These are phyloP conservation scores for Remorina albescens DNA, from an alignment of 2,797 vertebrate species.

Conservation along the genomic window DNA sequence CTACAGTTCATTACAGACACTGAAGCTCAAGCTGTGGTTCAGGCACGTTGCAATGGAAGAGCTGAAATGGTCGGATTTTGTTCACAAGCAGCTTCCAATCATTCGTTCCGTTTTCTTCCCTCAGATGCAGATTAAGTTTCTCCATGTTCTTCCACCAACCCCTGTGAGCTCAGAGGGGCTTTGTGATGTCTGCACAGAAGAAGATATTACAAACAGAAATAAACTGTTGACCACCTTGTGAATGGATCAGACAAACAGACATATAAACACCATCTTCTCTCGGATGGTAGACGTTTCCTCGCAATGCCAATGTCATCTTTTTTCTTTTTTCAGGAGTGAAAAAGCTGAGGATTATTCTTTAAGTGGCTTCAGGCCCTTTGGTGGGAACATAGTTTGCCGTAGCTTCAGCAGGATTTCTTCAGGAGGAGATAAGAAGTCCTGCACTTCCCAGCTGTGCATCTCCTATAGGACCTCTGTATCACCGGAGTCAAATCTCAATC, in stretches of 20 bases:
- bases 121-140: conserved; percentile 32
- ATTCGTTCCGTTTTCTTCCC: conserved; percentile 8
- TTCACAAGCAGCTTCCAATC: conserved; percentile 18
- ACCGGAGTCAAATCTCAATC: conserved; percentile 68
- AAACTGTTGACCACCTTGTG: too few relatives aligned
- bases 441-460: conserved; percentile 14
- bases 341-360: conserved; percentile 36
- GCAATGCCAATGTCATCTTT: conserved; percentile 14
- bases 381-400: conserved; percentile 36
- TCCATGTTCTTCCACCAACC: conserved; percentile 17
- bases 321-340: conserved; percentile 39
- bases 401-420: conserved; percentile 55
- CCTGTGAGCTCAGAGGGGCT: conserved; percentile 36
- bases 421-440: conserved; percentile 60
- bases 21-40: conserved; percentile 12
- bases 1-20: conserved; percentile 2
- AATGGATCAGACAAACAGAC: too few relatives aligned
- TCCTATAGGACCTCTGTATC: conserved; percentile 52
- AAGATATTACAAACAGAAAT: conserved; percentile 25
- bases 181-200: conserved; percentile 3
- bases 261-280: too few relatives aligned
- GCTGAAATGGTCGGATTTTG: conserved; percentile 15
- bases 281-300: conserved; percentile 8
- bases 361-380: conserved; percentile 43
- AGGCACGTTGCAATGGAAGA: background rate